Base-by-base conservation (phyloP, 2,113 vertebrate genomes). In the Lepus timidus region DNA sequence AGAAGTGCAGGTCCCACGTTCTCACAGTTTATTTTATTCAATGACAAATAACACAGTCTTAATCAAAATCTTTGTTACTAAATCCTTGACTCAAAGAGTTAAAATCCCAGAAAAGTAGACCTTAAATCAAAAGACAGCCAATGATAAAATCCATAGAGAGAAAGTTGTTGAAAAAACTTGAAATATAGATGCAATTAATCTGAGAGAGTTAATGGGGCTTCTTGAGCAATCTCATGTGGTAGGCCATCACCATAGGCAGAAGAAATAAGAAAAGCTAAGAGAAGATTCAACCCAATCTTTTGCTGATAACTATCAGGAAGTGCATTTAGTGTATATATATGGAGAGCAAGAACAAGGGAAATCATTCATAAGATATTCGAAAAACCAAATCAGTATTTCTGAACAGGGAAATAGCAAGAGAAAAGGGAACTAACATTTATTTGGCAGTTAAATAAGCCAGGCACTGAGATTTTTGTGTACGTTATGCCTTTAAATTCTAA, bases 301-400 rank as follows among this genome's bases (percentile, higher is more conserved):
- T 64, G 29, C 29, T 83, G 13, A 74, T 22, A 36, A 64, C 1
- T 88, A 10, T 83, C 44, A 85, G 6, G 5, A 14, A 52, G 11
- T 80, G 2, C 10, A 65, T 44, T 44, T 44, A 22, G 29, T 82
- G 29, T 31, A 44, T 78, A 83, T 27, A 4, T 73, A 52, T 31
- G 16, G 16, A n/a, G 52, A 25, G 67, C 62, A 55, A 84, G 14
- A 36, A 70, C 9, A 64, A 20, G 62, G 52, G 90, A 84, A 85
- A 64, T 61, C 13, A 71, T 70, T 94, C 39, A 64, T 6, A 84
- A 75, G 70, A 55, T 51, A 70, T 51, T 3, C 55, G 7, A 51
- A 82, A 83, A 81, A 33, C 70, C 88, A 74, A 84, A 82, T 22
- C 36, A 27, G 17, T 94, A 4, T 74, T 96, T 92, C 58, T 83